These are phyloP conservation scores for Pseudococcus jackbeardsleyi DNA, from an alignment of 2,888 invertebrate genomes.

Conservation along the genomic window DNA sequence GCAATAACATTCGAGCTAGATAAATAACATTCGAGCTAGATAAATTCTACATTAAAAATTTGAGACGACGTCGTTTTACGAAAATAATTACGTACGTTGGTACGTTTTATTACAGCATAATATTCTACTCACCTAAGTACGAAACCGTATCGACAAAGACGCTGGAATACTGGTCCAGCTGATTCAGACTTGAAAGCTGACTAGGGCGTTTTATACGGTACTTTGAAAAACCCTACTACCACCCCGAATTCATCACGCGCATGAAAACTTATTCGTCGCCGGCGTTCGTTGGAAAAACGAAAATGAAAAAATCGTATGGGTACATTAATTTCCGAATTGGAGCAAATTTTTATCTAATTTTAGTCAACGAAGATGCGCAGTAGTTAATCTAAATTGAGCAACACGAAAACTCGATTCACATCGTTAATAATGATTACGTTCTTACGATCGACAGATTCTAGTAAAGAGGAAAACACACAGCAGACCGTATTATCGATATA, in stretches of 20 bases:
- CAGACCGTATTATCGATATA: too few species aligned
- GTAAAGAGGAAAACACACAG: too few species aligned
- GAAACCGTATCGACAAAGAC: not conserved
- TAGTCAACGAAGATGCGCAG: too few species aligned
- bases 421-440: too few species aligned
- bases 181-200: not conserved
- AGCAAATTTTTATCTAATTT: too few species aligned
- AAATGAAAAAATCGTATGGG: not conserved
- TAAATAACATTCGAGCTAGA: too few species aligned
- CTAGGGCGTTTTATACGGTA: not conserved
- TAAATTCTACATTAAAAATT: too few species aligned
- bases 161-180: conserved; percentile 36
- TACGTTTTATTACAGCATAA: not conserved
- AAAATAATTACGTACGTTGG: not conserved
- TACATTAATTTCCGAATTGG: too few species aligned
- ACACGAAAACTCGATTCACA: too few species aligned
- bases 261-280: conserved; percentile 12
- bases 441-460: too few species aligned
- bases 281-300: not conserved
- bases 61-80: not conserved
- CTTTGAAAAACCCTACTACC: not conserved
- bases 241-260: not conserved
- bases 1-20: too few species aligned
- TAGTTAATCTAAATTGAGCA: too few species aligned
- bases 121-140: not conserved